These are phyloP conservation scores for Ammospiza caudacuta DNA, from an alignment of 2,113 vertebrate genomes.

Conservation along the genomic window DNA sequence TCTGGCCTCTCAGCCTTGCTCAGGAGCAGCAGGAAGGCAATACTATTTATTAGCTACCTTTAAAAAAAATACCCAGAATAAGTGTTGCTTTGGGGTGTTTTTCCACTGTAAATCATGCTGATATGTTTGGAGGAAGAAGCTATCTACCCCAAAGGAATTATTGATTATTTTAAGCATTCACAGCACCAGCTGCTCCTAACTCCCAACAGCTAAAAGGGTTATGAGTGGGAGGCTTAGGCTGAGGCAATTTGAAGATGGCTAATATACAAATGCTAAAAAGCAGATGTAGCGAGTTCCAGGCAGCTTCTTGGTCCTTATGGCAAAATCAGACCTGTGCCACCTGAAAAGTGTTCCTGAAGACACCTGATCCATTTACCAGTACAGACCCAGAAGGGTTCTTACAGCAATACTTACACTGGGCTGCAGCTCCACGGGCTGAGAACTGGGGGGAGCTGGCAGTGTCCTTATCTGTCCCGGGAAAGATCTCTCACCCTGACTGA, in stretches of 20 bases:
- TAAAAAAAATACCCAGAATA: background rate
- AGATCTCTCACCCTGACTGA: background rate
- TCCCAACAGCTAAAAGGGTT: background rate
- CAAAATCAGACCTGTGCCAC: background rate
- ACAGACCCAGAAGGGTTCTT: background rate
- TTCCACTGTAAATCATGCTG: background rate
- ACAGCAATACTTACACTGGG: background rate
- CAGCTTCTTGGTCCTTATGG: background rate
- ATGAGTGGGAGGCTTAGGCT: background rate
- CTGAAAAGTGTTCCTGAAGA: background rate
- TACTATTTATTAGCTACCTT: background rate
- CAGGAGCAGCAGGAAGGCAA: background rate
- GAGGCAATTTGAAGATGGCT: background rate
- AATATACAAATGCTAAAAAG: background rate
- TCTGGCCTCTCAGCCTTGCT: background rate
- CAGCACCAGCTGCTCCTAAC: constrained; percentile 1
- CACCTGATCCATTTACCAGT: background rate
- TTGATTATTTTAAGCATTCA: constrained; percentile 28
- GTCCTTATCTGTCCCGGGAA: background rate
- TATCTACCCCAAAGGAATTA: background rate
- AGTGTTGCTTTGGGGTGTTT: background rate
- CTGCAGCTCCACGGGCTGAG: background rate
- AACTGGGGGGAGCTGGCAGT: background rate
- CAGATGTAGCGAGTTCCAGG: background rate
- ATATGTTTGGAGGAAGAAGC: background rate